phyloP scores from a whole-genome alignment of 1,140 invertebrate species.

The Drosophila busckii region DNA sequence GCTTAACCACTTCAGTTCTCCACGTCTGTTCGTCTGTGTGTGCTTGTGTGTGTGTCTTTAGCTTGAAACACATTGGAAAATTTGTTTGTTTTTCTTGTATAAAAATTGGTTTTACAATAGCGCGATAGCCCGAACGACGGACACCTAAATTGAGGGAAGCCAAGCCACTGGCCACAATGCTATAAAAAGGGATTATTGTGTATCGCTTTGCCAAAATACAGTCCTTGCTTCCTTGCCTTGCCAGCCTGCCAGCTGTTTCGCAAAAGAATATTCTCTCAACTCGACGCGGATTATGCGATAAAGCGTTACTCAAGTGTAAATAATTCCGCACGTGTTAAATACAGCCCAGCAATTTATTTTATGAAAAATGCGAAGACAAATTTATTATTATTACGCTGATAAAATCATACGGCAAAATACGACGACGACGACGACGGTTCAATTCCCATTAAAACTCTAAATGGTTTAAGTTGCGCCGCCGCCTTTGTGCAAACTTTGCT shows the following conservation, averaged over 20 bases:
- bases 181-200: conserved; percentile 70
- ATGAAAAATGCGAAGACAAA: conserved; percentile 24
- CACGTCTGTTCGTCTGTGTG: background rate
- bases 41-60: conserved; percentile 37
- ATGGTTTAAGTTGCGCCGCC: conserved; percentile 39
- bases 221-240: background rate
- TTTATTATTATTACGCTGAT: conserved; percentile 28
- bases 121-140: conserved; percentile 16
- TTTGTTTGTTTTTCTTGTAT: conserved; percentile 51
- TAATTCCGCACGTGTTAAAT: conserved; percentile 55
- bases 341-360: conserved; percentile 2
- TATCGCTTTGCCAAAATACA: conserved; percentile 20
- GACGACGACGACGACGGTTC: background rate
- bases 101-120: conserved; percentile 44
- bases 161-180: conserved; percentile 28
- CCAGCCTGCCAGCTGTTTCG: no score
- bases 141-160: no score
- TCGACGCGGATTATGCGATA: conserved; percentile 57
- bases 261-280: conserved; percentile 46
- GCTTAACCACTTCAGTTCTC: no score
- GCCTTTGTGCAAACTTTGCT: conserved; percentile 46
- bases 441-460: conserved; percentile 32
- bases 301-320: conserved; percentile 61
- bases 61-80: conserved; percentile 51
- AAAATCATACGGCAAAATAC: conserved; percentile 2